Base-by-base conservation (phyloP, 2,797 vertebrate species). In the Phoeniculus purpureus region DNA sequence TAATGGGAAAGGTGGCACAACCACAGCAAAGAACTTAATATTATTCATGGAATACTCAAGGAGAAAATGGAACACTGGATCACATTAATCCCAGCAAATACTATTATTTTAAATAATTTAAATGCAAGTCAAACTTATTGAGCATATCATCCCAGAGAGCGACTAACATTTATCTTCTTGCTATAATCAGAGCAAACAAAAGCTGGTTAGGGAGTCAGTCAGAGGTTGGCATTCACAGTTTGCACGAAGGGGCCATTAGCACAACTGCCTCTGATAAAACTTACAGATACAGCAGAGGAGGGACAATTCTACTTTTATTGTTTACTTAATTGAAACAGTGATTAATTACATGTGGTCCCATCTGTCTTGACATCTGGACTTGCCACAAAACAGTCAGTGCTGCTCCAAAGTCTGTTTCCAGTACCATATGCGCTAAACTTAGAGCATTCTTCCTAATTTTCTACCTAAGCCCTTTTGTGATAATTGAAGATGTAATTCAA, bases 51-150 rank as follows among this genome's bases (percentile, higher is more conserved):
- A 83, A 94, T 91, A 82, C 51, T 32, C 56, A 91, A 89, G 78
- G 27, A 80, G 79, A 83, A 91, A 92, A 92, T 85, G 75, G 73
- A 94, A 79, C 47, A 61, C 43, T n/a, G 70, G 51, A 66, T 85
- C 71, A 66, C 59, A 92, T 89, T 93, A 94, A 95, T 92, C 94
- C 73, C 3, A 3, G 71, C 45, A 93, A 94, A 89, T 76, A 85
- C 66, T 90, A 75, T 92, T 94, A 85, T 89, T 94, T 95, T 89
- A 81, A 78, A 92, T 78, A 27, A 89, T 96, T 94, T 93, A 92
- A 87, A 92, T 95, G 73, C 76, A 79, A 92, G 90, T 75, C 66
- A 87, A 66, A 95, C 48, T 81, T 87, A 77, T 3, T 31, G 79
- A 82, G 73, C 59, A 25, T 59, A 78, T 87, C 74, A 72, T 87